phyloP scores from a whole-genome alignment of 2,888 invertebrate species.

The Taphrorychus bicolor region DNA sequence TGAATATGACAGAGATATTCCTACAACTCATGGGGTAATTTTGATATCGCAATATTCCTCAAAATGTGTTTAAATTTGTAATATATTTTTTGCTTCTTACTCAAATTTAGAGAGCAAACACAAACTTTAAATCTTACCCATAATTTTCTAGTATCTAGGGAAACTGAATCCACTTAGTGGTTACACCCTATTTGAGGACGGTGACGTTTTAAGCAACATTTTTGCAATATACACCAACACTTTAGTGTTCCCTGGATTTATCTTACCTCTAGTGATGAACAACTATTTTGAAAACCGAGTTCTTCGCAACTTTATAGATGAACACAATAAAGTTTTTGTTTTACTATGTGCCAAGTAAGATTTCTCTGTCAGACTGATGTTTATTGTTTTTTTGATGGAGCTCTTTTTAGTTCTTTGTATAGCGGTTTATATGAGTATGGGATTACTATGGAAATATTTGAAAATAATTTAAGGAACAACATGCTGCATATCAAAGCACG shows the following conservation, averaged over 20 bases:
- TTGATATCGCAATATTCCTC: neutral
- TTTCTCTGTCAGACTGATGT: neutral
- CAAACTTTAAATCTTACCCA: neutral
- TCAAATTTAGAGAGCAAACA: neutral
- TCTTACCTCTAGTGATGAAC: constrained; percentile 71
- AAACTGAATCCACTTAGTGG: constrained; percentile 56
- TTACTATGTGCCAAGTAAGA: constrained; percentile 64
- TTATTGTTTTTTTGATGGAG: neutral
- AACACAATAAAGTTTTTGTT: constrained; percentile 69
- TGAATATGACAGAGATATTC: constrained; percentile 57
- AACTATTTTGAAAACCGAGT: constrained; percentile 64
- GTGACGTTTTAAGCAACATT: constrained; percentile 51
- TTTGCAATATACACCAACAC: constrained; percentile 58
- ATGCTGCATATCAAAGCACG: constrained; percentile 70
- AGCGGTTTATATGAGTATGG: constrained; percentile 60
- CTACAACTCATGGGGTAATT: constrained; percentile 56
- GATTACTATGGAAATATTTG: constrained; percentile 72
- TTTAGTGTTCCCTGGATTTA: constrained; percentile 81
- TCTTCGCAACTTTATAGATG: constrained; percentile 65
- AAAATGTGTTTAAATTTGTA: no score
- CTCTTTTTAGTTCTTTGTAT: constrained; percentile 21
- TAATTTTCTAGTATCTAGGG: constrained; percentile 54
- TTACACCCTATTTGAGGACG: constrained; percentile 58
- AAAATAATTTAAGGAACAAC: constrained; percentile 67
- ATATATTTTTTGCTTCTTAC: neutral